Conservation (phyloP, 1,140 invertebrate genomes). For the Pseudomyrmex concolor region DNA sequence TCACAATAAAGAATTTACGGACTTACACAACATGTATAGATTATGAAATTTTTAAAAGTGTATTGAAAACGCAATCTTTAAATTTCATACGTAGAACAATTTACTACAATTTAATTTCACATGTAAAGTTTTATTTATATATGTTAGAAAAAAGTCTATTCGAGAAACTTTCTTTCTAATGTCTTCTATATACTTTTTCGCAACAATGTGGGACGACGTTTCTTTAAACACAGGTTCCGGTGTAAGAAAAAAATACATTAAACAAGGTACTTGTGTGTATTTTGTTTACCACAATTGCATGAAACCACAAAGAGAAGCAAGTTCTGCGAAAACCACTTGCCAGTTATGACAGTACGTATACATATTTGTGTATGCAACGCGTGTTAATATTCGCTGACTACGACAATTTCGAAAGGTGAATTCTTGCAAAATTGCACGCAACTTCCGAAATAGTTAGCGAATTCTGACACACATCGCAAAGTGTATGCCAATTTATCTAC, state of each 20-base stretch:
- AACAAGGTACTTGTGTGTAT: not conserved
- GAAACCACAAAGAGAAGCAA: constrained; percentile 23
- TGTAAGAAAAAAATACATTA: not conserved
- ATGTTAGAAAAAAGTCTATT: too few relatives aligned
- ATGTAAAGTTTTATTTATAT: too few relatives aligned
- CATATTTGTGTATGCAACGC: not conserved
- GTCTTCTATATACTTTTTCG: not conserved
- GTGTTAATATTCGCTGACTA: constrained; percentile 7
- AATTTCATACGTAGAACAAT: too few relatives aligned
- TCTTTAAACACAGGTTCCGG: not conserved
- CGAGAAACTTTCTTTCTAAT: too few relatives aligned
- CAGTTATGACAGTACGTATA: constrained; percentile 2
- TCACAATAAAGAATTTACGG: too few relatives aligned
- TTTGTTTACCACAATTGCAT: constrained; percentile 9
- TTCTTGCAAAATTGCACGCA: not conserved
- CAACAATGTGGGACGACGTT: not conserved
- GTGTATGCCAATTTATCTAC: too few relatives aligned
- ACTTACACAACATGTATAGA: too few relatives aligned
- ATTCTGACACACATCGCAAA: not conserved
- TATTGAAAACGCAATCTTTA: too few relatives aligned
- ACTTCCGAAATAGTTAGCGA: not conserved
- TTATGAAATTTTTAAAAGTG: too few relatives aligned
- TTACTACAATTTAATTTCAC: too few relatives aligned
- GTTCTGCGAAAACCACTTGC: constrained; percentile 23
- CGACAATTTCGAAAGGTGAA: constrained; percentile 24